Conservation (phyloP, 2,113 vertebrate species). For the Chunga burmeisteri region DNA sequence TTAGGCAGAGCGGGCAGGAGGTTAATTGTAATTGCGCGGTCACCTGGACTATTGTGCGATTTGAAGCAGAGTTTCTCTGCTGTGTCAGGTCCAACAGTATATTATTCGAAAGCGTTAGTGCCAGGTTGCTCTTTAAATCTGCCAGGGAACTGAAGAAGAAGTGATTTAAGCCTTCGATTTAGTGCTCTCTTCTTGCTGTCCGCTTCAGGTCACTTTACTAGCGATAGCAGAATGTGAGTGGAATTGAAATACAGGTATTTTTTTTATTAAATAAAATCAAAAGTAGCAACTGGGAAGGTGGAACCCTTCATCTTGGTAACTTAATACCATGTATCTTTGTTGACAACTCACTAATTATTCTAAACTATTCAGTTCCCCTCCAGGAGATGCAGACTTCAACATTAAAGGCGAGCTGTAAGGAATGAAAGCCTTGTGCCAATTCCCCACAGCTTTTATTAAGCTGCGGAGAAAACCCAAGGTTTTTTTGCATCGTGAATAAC, state of each 20-base stretch:
- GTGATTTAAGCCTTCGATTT: conserved; percentile 77
- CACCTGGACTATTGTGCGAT: conserved; percentile 68
- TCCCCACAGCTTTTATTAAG: conserved; percentile 48
- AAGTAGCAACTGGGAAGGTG: not conserved
- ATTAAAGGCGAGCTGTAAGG: conserved; percentile 53
- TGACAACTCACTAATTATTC: conserved; percentile 35
- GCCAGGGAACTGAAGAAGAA: conserved; percentile 63
- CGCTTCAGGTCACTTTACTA: conserved; percentile 67
- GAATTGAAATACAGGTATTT: conserved; percentile 63
- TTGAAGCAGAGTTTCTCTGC: conserved; percentile 69
- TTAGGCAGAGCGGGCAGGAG: conserved; percentile 60
- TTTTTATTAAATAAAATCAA: conserved; percentile 14
- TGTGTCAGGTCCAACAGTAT: conserved; percentile 64
- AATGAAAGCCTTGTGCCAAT: not conserved
- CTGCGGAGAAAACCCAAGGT: not conserved
- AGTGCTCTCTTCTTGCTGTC: conserved; percentile 57
- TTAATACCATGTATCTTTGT: conserved; percentile 22
- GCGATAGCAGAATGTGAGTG: conserved; percentile 25
- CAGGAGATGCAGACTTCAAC: conserved; percentile 25
- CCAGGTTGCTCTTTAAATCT: conserved; percentile 74
- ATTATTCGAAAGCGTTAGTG: conserved; percentile 72
- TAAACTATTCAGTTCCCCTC: conserved; percentile 22
- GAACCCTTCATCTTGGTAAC: conserved; percentile 1
- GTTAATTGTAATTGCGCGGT: conserved; percentile 79
- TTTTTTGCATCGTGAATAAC: conserved; percentile 16